phyloP scores from a whole-genome alignment of 2,888 invertebrate species.

The Aspidapion aeneum region DNA sequence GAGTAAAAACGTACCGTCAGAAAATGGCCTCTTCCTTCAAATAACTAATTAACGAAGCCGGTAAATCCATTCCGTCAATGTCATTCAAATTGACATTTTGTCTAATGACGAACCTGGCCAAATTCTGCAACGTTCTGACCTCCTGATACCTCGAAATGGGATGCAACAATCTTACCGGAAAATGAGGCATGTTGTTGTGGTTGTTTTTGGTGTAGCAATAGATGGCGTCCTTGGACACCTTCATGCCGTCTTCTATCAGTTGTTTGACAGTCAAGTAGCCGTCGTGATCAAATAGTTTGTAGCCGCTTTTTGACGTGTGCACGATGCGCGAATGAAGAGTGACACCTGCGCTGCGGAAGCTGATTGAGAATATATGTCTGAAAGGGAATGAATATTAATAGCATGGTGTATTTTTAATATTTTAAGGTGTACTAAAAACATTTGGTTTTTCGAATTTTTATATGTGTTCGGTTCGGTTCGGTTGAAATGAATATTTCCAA shows the following conservation, averaged over 20 bases:
- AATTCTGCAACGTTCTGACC: slow-evolving; percentile 66
- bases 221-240: slow-evolving; percentile 64
- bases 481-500: too few relatives aligned
- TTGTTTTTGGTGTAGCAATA: slow-evolving; percentile 69
- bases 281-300: slow-evolving; percentile 31
- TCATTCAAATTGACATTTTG: slow-evolving; percentile 64
- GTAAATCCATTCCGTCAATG: slow-evolving; percentile 66
- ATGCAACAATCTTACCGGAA: slow-evolving; percentile 69
- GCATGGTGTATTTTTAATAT: too few relatives aligned
- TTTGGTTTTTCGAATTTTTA: not conserved
- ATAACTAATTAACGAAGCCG: slow-evolving; percentile 54
- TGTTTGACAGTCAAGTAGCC: slow-evolving; percentile 62
- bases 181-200: slow-evolving; percentile 63
- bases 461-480: too few relatives aligned
- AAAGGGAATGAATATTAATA: too few relatives aligned
- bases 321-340: slow-evolving; percentile 74
- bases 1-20: too few relatives aligned
- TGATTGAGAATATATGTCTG: slow-evolving; percentile 64
- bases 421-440: not conserved
- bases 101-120: slow-evolving; percentile 71
- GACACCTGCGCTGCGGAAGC: slow-evolving; percentile 63
- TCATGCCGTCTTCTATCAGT: slow-evolving; percentile 71
- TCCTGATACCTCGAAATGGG: slow-evolving; percentile 72
- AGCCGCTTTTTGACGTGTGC: slow-evolving; percentile 56
- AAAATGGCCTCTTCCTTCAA: slow-evolving; percentile 43